Conservation (phyloP, 2,888 invertebrate genomes). For the Pharmacophagus antenor region DNA sequence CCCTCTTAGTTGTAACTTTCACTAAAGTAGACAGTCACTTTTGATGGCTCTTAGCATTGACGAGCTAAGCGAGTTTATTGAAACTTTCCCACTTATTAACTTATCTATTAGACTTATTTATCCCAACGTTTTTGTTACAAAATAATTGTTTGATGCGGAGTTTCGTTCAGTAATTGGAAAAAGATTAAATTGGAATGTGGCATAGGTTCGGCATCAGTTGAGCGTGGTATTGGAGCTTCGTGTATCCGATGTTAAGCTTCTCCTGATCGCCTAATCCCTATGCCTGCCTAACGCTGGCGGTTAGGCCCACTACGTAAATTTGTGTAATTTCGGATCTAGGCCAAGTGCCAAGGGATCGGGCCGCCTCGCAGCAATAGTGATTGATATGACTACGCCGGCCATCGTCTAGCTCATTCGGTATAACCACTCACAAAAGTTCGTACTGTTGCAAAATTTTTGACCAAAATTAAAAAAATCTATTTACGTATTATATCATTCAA, state of each 20-base stretch:
- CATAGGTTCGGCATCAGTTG: slow-evolving; percentile 59
- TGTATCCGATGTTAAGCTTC: slow-evolving; percentile 66
- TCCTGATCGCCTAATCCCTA: slow-evolving; percentile 67
- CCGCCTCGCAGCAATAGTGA: slow-evolving; percentile 72
- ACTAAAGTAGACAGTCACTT: slow-evolving; percentile 73
- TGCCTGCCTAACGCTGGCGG: slow-evolving; percentile 62
- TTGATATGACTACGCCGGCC: slow-evolving; percentile 73
- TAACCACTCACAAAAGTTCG: slow-evolving; percentile 43
- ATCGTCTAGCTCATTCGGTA: slow-evolving; percentile 56
- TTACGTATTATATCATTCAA: neutral
- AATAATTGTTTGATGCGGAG: slow-evolving; percentile 35
- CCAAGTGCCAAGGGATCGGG: slow-evolving; percentile 78
- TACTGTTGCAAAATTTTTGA: neutral
- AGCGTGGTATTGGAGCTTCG: slow-evolving; percentile 64
- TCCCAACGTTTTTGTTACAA: slow-evolving; percentile 51
- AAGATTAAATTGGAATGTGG: slow-evolving; percentile 46
- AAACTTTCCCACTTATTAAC: slow-evolving; percentile 77
- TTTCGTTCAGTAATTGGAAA: slow-evolving; percentile 45
- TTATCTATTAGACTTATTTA: slow-evolving; percentile 71
- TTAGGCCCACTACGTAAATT: slow-evolving; percentile 77
- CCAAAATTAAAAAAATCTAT: neutral
- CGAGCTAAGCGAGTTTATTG: slow-evolving; percentile 69
- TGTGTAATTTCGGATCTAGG: slow-evolving; percentile 79
- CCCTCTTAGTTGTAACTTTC: slow-evolving; percentile 76
- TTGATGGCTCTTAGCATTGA: slow-evolving; percentile 74